Percentiles rank a stretch among this genome's conserved stretches.
These are phyloP conservation scores for Misgurnus anguillicaudatus DNA, from an alignment of 2,113 vertebrate genomes.

Conservation along the genomic window DNA sequence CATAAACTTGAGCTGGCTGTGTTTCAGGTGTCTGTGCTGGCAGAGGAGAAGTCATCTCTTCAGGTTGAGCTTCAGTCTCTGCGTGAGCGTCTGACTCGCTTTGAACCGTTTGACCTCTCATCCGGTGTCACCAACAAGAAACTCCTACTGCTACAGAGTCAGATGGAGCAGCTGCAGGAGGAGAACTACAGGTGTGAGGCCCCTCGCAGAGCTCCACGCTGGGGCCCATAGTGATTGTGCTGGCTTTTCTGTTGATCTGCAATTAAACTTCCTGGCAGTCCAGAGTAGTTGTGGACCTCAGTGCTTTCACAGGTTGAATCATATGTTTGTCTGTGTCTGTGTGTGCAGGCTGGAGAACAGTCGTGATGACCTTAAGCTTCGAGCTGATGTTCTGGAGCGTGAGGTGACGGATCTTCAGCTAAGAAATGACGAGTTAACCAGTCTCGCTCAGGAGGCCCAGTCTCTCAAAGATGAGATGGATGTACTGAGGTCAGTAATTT, in stretches of 20 bases:
- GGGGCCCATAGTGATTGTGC: background rate
- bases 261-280: too few species aligned
- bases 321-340: background rate
- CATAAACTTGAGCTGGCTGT: background rate
- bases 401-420: conserved; percentile 79
- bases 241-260: too few species aligned
- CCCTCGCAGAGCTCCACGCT: background rate
- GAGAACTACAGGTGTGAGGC: conserved; percentile 85
- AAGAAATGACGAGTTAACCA: conserved; percentile 83
- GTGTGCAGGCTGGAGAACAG: conserved; percentile 79
- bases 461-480: conserved; percentile 90
- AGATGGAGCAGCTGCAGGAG: conserved; percentile 90
- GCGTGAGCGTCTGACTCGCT: conserved; percentile 70
- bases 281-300: too few species aligned
- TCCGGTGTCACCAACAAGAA: conserved; percentile 83
- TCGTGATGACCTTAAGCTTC: conserved; percentile 79
- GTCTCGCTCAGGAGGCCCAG: conserved; percentile 87
- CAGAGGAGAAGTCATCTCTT: conserved; percentile 82
- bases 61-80: conserved; percentile 73
- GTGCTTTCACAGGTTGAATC: too few species aligned
- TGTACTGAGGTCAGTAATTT: conserved; percentile 78
- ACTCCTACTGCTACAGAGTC: conserved; percentile 85
- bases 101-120: conserved; percentile 66
- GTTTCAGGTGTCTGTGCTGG: conserved; percentile 73
- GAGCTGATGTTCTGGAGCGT: conserved; percentile 73